Evolutionary conservation across 2,113 vertebrate species (phyloP), one percentile per base, ranked within the genome.

Genomic region (Empidonax alnorum): DNA sequence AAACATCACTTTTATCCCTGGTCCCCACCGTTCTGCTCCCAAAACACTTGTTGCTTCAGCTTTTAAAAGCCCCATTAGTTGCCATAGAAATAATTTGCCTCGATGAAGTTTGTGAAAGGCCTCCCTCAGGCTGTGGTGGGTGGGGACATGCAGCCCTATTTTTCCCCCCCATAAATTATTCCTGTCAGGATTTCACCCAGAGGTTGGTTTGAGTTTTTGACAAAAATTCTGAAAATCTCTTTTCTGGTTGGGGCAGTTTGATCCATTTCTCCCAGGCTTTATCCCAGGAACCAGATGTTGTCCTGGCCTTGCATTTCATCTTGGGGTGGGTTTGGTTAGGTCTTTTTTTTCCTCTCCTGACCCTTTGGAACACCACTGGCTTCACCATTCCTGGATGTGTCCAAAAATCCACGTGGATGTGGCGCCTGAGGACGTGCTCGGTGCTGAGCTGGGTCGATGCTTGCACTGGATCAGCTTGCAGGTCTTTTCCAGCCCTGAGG

Each of bases 21-120:
- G 75, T 94, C 79, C 52, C 76, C 86, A 67, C 24, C 81, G n/a
- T 93, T 94, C 67, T 79, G 24, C 30, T 44, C 31, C 56, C 14
- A 89, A 42, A 79, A 41, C 76, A 49, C 93, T 97, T 94, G 84
- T 94, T 69, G 58, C 84, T 92, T 33, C 3, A 41, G n/a, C 77
- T 81, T 72, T 90, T 90, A 95, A 96, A 95, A 65, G 91, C 10
- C 2, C 91, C 67, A 37, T 94, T 92, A 84, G 90, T 97, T 94
- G 93, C 96, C 96, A 96, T 78, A 73, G 96, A 90, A 97, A 97
- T 90, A 27, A 91, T 95, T 96, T 94, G 94, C 80, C 85, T 88
- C 81, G 79, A 90, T 95, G 93, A 87, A 83, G 74, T 50, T 91
- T 94, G 94, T 46, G 9, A 88, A 88, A 83, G 37, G 19, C 42